Evolutionary conservation across 1,140 invertebrate species (phyloP).

Genomic region (Drosophila serrata): DNA sequence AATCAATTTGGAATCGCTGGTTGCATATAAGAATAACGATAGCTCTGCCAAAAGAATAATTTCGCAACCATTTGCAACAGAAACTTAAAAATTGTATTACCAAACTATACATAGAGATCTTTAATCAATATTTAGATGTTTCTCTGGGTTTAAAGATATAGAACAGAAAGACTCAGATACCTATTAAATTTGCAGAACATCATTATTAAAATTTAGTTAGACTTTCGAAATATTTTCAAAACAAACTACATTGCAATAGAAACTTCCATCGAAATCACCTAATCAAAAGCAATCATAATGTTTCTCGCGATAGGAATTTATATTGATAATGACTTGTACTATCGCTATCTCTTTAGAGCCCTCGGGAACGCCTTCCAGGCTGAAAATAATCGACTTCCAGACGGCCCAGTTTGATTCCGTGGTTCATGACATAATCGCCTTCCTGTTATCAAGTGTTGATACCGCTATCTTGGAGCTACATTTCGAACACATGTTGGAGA

Average conservation of each 20-base stretch:
- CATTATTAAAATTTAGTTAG: not conserved
- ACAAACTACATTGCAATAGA: not conserved
- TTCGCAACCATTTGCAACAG: not conserved
- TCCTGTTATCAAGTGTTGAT: constrained; percentile 87
- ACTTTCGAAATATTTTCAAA: not conserved
- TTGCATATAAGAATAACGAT: not conserved
- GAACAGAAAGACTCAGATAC: not conserved
- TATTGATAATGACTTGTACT: not conserved
- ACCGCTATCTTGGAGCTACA: constrained; percentile 82
- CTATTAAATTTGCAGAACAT: not conserved
- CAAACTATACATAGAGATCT: not conserved
- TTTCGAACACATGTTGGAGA: constrained; percentile 86
- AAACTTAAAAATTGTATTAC: not conserved
- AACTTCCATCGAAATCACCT: not conserved
- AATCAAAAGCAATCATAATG: not conserved
- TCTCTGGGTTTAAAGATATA: not conserved
- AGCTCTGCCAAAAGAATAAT: no score
- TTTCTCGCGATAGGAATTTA: not conserved
- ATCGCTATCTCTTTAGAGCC: constrained; percentile 35
- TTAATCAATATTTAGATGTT: no score
- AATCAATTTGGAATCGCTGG: no score
- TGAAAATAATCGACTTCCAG: constrained; percentile 89
- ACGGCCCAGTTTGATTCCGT: constrained; percentile 86
- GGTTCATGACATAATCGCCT: constrained; percentile 87
- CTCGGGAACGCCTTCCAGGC: constrained; percentile 74